Base-by-base conservation (phyloP, 2,888 invertebrate genomes). In the Coenonympha glycerion region DNA sequence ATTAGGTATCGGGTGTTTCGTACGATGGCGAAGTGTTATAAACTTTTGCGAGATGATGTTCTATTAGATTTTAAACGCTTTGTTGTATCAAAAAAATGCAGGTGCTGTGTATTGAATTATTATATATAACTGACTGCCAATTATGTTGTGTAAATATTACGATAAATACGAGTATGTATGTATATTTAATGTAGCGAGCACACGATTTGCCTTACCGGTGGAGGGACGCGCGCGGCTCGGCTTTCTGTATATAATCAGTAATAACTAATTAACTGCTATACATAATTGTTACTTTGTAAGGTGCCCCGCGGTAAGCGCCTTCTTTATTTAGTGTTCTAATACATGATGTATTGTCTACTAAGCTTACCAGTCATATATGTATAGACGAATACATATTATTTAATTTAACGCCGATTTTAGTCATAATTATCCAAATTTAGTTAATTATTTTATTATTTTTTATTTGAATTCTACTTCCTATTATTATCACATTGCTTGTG, bases 361-460 rank as follows among this genome's bases (percentile, higher is more conserved):
- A 86, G 83, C 82, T 83, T 83, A 86, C 82, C 86, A 87, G 86
- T 87, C 87, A 84, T 82, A 72, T 83, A 78, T 86, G 80, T 82
- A 84, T 85, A 86, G 81, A 77, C 73, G 75, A 82, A 78, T 80
- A 73, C 72, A 76, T 62, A 62, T 76, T 76, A 78, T 78, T 83
- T 85, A 82, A 84, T 81, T 84, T 84, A 83, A 83, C 74, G 76
- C 80, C 77, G 78, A 79, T 81, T 80, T 80, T 86, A 87, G 86
- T 87, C 86, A 87, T 86, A 80, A 86, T 81, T 80, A 87, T 84
- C 86, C 86, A 86, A 87, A 87, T 86, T 86, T 87, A 86, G 86
- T 83, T 83, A 79, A 82, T 81, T 73, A 71, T 83, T 76, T 79
- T 77, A 76, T 76, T 76, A 71, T 70, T 71, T 46, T 73, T 68